Evolutionary conservation across 2,888 invertebrate species (phyloP), one percentile per base, ranked within the genome.

Genomic region (Tipula helvola): DNA sequence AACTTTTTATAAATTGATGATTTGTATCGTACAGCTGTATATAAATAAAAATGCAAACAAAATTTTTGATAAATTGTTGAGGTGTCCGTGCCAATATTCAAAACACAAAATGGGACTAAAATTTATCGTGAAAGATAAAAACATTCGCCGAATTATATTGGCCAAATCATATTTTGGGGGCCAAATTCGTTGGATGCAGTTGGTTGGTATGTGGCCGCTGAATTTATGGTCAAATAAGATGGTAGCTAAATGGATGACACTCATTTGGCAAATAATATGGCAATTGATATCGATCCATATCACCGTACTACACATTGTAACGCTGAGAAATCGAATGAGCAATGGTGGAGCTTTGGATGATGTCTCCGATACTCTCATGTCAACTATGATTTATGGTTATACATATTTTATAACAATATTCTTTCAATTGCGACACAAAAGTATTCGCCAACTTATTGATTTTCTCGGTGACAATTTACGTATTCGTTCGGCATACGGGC

Each of bases 381-480:
- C 86, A 18, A 85, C 87, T 3, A 87, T 88, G n/a, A 87, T 88
- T 42, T 86, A 87, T 36, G 57, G 86, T 1, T 87, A 87, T 87
- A 36, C 52, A 36, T 87, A 52, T 41, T 87, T 87, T 47, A 87
- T 86, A 5, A 86, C 71, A 0, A 13, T 86, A 8, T 92, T 92
- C 86, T 91, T 91, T 87, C 90, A 90, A 0, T 36, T 90, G 0
- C 88, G 91, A 57, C 90, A 91, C 41, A 87, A 89, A 0, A 90
- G 92, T 2, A 88, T 92, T 47, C 91, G 92, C 47, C 89, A 90
- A 0, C 87, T 93, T 8, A 87, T 90, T 0, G 88, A 89, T 1
- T 92, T 89, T 87, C 91, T 92, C 90, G 91, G 91, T 83, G 87
- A 87, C 2, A 90, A 92, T 86, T 92, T 92, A 88, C 91, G 90